Percentiles rank a stretch among this genome's conserved stretches.
phyloP scores from a whole-genome alignment of 2,113 vertebrate species.

The Phainopepla nitens region DNA sequence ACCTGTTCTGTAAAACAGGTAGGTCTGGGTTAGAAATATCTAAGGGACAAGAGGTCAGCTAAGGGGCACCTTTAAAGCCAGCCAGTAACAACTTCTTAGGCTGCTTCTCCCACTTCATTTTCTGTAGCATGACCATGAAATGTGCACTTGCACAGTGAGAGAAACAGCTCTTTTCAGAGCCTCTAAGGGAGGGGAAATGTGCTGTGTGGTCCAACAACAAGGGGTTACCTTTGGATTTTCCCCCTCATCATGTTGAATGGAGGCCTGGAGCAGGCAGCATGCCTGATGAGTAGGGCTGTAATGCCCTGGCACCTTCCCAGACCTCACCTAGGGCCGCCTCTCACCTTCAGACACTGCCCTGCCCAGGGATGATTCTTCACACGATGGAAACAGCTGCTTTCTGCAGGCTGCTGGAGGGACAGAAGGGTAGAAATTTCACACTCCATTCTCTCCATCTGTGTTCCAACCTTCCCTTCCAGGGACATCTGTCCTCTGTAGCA shows the following conservation, averaged over 20 bases:
- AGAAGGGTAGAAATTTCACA: background rate
- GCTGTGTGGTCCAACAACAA: background rate
- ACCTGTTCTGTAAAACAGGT: background rate
- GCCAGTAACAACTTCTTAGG: background rate
- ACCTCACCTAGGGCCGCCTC: background rate
- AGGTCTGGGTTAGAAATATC: background rate
- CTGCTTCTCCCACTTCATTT: background rate
- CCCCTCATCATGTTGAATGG: background rate
- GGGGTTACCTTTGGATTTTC: background rate
- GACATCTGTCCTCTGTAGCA: background rate
- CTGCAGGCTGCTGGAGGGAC: background rate
- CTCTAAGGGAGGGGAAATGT: background rate
- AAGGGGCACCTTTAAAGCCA: background rate
- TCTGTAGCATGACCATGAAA: background rate
- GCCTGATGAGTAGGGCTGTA: background rate
- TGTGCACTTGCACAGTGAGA: background rate
- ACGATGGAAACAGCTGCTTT: background rate
- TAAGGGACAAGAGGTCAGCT: background rate
- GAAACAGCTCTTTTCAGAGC: background rate
- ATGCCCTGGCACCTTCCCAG: background rate
- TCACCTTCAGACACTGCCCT: background rate
- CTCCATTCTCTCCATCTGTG: background rate
- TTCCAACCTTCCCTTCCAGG: background rate
- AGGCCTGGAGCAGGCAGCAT: background rate
- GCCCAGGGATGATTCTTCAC: background rate